Conservation (phyloP, 2,888 invertebrate genomes). For the Sinotaia quadrata region DNA sequence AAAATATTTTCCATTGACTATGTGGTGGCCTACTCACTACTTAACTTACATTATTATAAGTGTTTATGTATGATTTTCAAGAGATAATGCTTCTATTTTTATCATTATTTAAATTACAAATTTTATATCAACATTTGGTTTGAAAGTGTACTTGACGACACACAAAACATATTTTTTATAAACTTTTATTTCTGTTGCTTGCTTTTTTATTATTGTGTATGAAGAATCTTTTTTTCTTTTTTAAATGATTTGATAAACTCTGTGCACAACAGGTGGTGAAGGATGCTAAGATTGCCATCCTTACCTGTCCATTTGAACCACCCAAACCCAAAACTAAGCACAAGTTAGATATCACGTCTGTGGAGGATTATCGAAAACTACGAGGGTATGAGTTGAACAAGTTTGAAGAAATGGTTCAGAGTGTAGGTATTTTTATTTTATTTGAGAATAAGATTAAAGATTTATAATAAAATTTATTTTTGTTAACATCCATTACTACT, state of each 20-base stretch:
- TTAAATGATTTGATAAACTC: no score
- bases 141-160: no score
- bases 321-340: constrained; percentile 99
- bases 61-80: no score
- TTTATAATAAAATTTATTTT: not conserved
- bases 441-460: no score
- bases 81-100: no score
- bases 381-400: constrained; percentile 95
- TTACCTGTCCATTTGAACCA: constrained; percentile 99
- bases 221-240: no score
- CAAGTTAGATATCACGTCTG: constrained; percentile 96
- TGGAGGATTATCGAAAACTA: constrained; percentile 93
- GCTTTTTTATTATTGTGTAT: not conserved
- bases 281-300: constrained; percentile 95
- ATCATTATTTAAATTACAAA: no score
- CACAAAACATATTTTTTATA: no score
- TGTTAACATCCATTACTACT: not conserved
- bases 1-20: no score
- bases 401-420: constrained; percentile 92
- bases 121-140: no score
- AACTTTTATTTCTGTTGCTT: not conserved
- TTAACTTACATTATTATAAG: no score
- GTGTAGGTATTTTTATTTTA: constrained; percentile 63
- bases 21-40: no score
- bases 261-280: constrained; percentile 78